Conservation (phyloP, 2,113 vertebrate species). For the Salminus brasiliensis region DNA sequence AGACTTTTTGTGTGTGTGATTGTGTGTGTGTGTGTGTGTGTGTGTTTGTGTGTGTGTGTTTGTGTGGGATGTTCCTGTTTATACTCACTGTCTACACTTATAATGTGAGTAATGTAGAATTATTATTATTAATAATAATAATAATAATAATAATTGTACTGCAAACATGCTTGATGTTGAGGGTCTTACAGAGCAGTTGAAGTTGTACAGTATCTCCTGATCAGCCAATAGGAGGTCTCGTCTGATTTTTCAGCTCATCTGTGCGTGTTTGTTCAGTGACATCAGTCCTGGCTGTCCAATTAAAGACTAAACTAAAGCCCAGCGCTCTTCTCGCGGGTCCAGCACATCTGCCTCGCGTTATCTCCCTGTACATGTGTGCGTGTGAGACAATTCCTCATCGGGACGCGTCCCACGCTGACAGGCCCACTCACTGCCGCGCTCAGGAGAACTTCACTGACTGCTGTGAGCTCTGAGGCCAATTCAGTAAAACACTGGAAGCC, state of each 20-base stretch:
- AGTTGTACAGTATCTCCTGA: not conserved
- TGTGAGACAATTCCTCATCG: conserved; percentile 46
- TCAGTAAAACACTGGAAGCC: conserved; percentile 53
- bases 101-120: no score
- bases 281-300: conserved; percentile 59
- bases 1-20: no score
- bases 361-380: conserved; percentile 55
- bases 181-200: not conserved
- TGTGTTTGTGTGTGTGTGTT: no score
- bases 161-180: no score
- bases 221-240: conserved; percentile 16
- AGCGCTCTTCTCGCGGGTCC: conserved; percentile 41
- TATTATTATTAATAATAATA: no score
- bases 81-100: no score
- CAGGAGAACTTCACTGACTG: conserved; percentile 57
- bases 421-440: conserved; percentile 44
- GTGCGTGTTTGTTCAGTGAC: conserved; percentile 51
- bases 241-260: conserved; percentile 45
- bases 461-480: conserved; percentile 48
- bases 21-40: no score
- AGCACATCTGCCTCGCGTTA: conserved; percentile 70
- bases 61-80: no score
- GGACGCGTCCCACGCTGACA: conserved; percentile 47
- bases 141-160: no score
- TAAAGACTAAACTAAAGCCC: conserved; percentile 54